Evolutionary conservation across 2,113 vertebrate genomes (phyloP), one percentile per base, ranked within the genome.

Genomic region (Calypte anna): DNA sequence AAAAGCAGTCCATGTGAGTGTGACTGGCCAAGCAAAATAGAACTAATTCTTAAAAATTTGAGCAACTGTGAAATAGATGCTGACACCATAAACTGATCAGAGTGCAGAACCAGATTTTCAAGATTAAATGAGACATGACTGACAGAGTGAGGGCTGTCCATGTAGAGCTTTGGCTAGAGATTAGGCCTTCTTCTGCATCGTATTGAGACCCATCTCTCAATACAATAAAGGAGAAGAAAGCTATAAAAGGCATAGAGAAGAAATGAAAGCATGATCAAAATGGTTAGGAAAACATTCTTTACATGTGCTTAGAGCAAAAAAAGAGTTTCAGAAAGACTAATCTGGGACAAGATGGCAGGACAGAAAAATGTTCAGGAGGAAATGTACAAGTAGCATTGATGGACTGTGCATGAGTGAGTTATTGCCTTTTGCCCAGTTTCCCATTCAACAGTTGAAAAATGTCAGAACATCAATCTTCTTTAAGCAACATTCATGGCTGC

Each of bases 341-440:
- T 3, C 12, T 48, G 33, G 16, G 38, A 87, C 43, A 67, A 55
- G 22, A 74, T 13, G 3, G 21, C 6, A 64, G 7, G 12, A 44
- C 11, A 59, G 57, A 82, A 81, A 43, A 50, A 72, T 3, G 4
- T 61, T 76, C 46, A 7, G 3, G 25, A 23, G 10, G 17, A 6
- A 84, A 51, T 11, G 55, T 8, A 75, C 5, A 63, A 40, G 23
- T 48, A 68, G 2, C 28, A 72, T 44, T 21, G 67, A 57, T 9
- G 20, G 9, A 3, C 50, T 68, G 20, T 61, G 23, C 0, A 1
- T 79, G 77, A 79, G 10, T 0, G 0, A 33, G 5, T 57, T 53
- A 14, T 8, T 79, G 31, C 55, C 14, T 7, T 80, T 73, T 79
- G 46, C 44, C 46, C 17, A 43, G 30, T 59, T 86, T 75, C 44